Evolutionary conservation across 2,888 invertebrate genomes (phyloP), one percentile per base, ranked within the genome.

Genomic region (Caenorhabditis sp.): DNA sequence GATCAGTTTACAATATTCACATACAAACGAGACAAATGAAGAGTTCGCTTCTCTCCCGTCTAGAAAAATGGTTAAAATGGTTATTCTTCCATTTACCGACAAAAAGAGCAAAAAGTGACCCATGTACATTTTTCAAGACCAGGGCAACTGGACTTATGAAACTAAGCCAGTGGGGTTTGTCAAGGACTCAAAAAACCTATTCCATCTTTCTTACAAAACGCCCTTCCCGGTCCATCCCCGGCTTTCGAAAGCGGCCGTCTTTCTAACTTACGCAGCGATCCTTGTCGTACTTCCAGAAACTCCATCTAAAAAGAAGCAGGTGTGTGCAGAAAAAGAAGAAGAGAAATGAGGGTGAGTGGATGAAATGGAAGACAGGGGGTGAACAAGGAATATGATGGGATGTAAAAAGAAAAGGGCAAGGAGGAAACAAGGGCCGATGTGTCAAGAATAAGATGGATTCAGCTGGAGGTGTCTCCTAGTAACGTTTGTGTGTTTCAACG

Each of bases 281-380:
- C 82, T 82, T 82, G 82, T 28, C 76, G 78, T 47, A 80, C 83
- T 71, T 79, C 80, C 68, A 80, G 79, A 83, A 83, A 83, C 68
- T 83, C 83, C 80, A 79, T 83, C 60, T 77, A 64, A 47, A n/a
- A 81, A 74, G 32, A 32, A 62, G 67, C 65, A 72, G 50, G 68
- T 77, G 60, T 58, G 50, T 69, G n/a, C n/a, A n/a, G 44, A 20
- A 32, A 9, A 32, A 32, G 32, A 6, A 32, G 32, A 32, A 32
- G 32, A 32, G 32, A 9, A 32, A n/a, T n/a, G n/a, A n/a, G n/a
- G n/a, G n/a, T n/a, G n/a, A n/a, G n/a, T n/a, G n/a, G n/a, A n/a
- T n/a, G n/a, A n/a, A n/a, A n/a, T n/a, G 32, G 32, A 35, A 35
- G 18, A 32, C 35, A 47, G 24, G 56, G 26, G 37, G 22, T 71